Evolutionary conservation across 2,888 invertebrate genomes (phyloP), one percentile per base, ranked within the genome.

Genomic region (Agonum fuliginosum): DNA sequence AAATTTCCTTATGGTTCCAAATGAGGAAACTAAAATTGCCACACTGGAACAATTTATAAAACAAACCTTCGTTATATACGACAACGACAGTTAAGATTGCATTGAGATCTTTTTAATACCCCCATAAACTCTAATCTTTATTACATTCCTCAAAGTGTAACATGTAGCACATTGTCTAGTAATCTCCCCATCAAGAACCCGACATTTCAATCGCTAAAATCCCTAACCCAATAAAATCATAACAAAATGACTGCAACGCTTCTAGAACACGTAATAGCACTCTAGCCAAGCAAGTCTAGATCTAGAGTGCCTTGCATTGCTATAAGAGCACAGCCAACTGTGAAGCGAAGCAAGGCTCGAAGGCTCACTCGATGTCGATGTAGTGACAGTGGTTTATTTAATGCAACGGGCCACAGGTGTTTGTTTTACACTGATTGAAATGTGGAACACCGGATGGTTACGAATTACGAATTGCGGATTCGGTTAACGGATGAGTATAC

Each of bases 351-450:
- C 30, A 30, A 30, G 4, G n/a, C n/a, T n/a, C n/a, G n/a, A n/a
- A n/a, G n/a, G n/a, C n/a, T n/a, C 8, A 8, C 8, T 30, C 8
- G 30, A 30, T 8, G 30, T 30, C 27, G 27, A 62, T 8, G n/a
- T 46, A 27, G 58, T 30, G 30, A 62, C 58, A 34, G 30, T 62
- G 58, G 58, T 30, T 30, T 62, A 62, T 62, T 62, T 62, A 62
- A 27, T 14, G 58, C 58, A 14, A 3, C 10, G 17, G 58, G 17
- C 58, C 30, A 30, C 58, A 62, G 58, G 58, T 62, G 58, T 62
- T 62, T 62, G 34, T 62, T 30, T 62, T 30, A 30, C 58, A 62
- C 30, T 62, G 58, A 62, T 62, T 62, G 58, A 62, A 62, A 58
- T 58, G 54, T 58, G 54, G 54, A 58, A 27, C 54, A 58, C 24